phyloP scores from a whole-genome alignment of 2,888 invertebrate genomes.

The Meganola albula region DNA sequence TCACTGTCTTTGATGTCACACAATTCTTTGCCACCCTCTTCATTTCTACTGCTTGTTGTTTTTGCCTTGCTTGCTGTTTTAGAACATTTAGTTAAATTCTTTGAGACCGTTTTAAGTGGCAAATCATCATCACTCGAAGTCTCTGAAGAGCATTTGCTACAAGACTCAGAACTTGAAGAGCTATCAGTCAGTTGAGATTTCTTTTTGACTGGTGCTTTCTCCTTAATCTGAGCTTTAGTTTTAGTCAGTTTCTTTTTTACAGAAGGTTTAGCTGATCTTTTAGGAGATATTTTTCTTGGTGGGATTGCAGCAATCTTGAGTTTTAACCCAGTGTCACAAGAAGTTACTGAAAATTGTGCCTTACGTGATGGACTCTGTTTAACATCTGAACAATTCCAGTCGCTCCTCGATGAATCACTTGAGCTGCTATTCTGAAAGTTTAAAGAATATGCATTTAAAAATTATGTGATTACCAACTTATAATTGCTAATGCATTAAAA shows the following conservation, averaged over 20 bases:
- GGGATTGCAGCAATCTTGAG: constrained; percentile 80
- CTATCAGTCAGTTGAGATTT: constrained; percentile 56
- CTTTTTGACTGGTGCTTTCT: constrained; percentile 41
- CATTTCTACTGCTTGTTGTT: constrained; percentile 44
- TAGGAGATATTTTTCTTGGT: constrained; percentile 58
- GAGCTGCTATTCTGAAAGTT: constrained; percentile 63
- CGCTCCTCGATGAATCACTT: constrained; percentile 62
- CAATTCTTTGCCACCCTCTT: constrained; percentile 49
- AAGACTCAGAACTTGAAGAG: constrained; percentile 71
- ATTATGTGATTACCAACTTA: too few relatives aligned
- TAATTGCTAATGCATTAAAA: too few relatives aligned
- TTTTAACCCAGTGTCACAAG: constrained; percentile 78
- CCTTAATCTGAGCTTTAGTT: constrained; percentile 34
- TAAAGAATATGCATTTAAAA: constrained; percentile 8
- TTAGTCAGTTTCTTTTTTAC: constrained; percentile 53
- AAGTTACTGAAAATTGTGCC: constrained; percentile 79
- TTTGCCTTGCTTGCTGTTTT: constrained; percentile 41
- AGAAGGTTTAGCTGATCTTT: constrained; percentile 51
- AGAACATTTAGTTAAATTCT: constrained; percentile 50
- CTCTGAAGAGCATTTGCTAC: constrained; percentile 67
- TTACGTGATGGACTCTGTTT: constrained; percentile 54
- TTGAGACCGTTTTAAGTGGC: constrained; percentile 63
- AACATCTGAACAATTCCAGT: constrained; percentile 61
- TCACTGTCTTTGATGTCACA: constrained; percentile 47
- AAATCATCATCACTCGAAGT: constrained; percentile 70